Base-by-base conservation (phyloP, 2,888 invertebrate species). In the Athalia cordata region DNA sequence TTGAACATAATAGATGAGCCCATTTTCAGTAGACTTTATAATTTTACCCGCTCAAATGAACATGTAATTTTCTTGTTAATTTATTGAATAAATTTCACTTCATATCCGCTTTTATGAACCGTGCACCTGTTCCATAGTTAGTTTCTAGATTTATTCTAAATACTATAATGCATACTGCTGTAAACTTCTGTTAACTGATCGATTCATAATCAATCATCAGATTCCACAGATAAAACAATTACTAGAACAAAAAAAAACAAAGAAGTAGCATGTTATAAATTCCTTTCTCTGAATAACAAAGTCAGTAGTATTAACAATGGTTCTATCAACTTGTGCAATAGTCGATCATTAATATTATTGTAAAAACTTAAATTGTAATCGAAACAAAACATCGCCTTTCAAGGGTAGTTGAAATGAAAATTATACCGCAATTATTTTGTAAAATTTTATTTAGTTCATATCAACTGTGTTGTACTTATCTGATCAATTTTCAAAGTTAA, bases 401-500 rank as follows among this genome's bases (percentile, higher is more conserved):
- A 68, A 8, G 72, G 45, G 59, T 47, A 45, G 75, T 62, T 62
- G 7, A 50, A 64, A 62, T 43, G 43, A 75, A 62, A 55, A 55
- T 50, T 75, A 15, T 62, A 64, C 61, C 47, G 59, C 6, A 9
- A 64, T 15, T 62, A 64, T 75, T 75, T 75, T 75, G 75, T 64
- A 75, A 75, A 75, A 75, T 75, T 75, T 75, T 75, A 75, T 75
- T 75, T 47, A 61, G 64, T 75, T 64, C 62, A 74, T 75, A 74
- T 75, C 61, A 64, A 75, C 64, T 61, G 29, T 61, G 50, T 75
- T 75, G 75, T 75, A 75, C 64, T 61, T 64, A 64, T 64, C 62
- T 50, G 64, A 75, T 62, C 62, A 45, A 75, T 62, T 75, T 55
- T 75, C 52, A 43, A 62, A 64, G 62, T 43, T 50, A 75, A 62